Evolutionary conservation across 92 coral and sea anemone genomes (phyloP).

Genomic region (Plumapathes pennacea): DNA sequence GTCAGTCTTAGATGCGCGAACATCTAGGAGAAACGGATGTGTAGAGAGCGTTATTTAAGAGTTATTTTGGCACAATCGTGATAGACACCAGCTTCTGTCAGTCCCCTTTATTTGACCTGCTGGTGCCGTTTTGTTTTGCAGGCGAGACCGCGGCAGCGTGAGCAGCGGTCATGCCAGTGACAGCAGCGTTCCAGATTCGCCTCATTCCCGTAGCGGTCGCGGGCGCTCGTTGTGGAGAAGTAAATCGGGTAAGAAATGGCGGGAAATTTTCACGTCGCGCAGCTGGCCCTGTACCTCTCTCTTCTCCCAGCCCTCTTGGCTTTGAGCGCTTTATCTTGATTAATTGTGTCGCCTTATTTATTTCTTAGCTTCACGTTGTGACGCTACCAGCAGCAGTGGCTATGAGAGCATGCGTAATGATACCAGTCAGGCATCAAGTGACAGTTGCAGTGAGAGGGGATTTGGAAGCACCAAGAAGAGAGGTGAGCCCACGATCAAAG

Average conservation of each 20-base stretch:
- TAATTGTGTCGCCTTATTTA: neutral
- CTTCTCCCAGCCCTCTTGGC: too few species aligned
- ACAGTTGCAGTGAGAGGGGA: slow-evolving; percentile 94
- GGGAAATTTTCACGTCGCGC: too few species aligned
- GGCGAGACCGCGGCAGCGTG: slow-evolving; percentile 81
- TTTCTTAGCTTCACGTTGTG: slow-evolving; percentile 83
- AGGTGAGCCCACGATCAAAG: too few species aligned
- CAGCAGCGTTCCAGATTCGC: slow-evolving; percentile 88
- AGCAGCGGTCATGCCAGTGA: slow-evolving; percentile 99
- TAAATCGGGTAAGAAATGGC: slow-evolving; percentile 63
- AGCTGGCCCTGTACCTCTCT: too few species aligned
- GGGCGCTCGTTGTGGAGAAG: slow-evolving; percentile 64
- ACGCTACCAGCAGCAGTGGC: slow-evolving; percentile 98
- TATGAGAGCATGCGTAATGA: slow-evolving; percentile 98
- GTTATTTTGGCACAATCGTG: neutral
- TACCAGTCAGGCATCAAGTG: slow-evolving; percentile 85
- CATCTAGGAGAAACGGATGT: too few species aligned
- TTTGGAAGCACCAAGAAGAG: slow-evolving; percentile 55
- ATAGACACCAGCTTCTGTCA: neutral
- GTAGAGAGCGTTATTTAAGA: neutral
- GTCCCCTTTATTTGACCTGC: too few species aligned
- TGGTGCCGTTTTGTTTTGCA: slow-evolving; percentile 6
- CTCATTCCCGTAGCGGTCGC: slow-evolving; percentile 71
- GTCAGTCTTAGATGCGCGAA: too few species aligned
- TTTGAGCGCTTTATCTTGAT: neutral